Conservation (phyloP, 2,888 invertebrate species). For the Eupeodes luniger region DNA sequence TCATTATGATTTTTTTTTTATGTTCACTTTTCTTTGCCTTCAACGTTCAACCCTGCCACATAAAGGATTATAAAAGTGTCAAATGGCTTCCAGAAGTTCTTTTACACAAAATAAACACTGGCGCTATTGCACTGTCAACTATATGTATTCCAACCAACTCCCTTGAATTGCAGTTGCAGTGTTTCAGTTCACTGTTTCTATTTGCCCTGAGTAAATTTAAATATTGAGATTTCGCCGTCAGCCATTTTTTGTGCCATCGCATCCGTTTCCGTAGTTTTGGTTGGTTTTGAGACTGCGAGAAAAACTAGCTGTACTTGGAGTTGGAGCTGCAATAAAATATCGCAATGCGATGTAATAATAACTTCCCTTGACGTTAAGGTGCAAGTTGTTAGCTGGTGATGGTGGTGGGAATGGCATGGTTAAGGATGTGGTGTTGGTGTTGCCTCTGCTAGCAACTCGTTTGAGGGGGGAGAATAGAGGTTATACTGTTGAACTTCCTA, state of each 20-base stretch:
- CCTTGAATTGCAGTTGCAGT: neutral
- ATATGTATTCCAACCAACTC: neutral
- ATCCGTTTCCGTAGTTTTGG: conserved; percentile 12
- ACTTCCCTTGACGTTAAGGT: conserved; percentile 59
- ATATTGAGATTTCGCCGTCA: conserved; percentile 65
- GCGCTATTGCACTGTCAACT: conserved; percentile 38
- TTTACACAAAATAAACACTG: conserved; percentile 68
- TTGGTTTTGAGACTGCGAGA: conserved; percentile 14
- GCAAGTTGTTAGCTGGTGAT: conserved; percentile 12
- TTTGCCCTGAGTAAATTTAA: conserved; percentile 70
- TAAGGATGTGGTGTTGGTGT: neutral
- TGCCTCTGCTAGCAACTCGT: too few relatives aligned
- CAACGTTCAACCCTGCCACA: conserved; percentile 14
- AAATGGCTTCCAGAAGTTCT: conserved; percentile 67
- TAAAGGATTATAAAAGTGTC: conserved; percentile 73
- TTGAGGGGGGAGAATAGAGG: conserved; percentile 2
- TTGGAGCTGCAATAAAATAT: conserved; percentile 73
- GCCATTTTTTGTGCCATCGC: conserved; percentile 41
- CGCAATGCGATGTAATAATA: conserved; percentile 75
- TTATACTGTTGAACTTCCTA: conserved; percentile 60
- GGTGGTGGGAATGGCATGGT: neutral
- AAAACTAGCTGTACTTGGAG: conserved; percentile 24
- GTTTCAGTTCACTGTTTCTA: conserved; percentile 41
- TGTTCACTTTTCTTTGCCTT: neutral
- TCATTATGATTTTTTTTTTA: conserved; percentile 45